A percentile compares a stretch with the other conserved stretches of the same genome.
These are phyloP conservation scores for Xenentodon cancila DNA, from an alignment of 2,797 vertebrate genomes.

Conservation along the genomic window DNA sequence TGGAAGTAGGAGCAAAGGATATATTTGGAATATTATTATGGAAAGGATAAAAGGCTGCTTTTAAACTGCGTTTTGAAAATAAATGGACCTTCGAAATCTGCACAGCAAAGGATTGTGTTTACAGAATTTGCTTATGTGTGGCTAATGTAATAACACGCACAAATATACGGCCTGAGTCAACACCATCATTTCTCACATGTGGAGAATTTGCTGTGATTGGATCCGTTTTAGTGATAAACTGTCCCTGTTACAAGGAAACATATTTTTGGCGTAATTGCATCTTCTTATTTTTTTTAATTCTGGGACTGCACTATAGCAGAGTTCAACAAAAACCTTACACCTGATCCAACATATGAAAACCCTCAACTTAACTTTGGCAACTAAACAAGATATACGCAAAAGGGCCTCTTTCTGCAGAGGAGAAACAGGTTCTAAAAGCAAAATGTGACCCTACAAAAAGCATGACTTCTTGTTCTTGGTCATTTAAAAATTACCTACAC, in stretches of 20 bases:
- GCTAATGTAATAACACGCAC: constrained; percentile 40
- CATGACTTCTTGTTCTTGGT: too few species aligned
- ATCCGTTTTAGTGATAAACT: constrained; percentile 39
- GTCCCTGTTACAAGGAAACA: not conserved
- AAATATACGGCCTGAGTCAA: constrained; percentile 28
- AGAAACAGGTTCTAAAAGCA: too few species aligned
- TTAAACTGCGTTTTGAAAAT: constrained; percentile 13
- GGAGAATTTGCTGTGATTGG: constrained; percentile 40
- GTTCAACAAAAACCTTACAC: constrained; percentile 8
- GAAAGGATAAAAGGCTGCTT: constrained; percentile 6
- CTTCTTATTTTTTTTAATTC: not conserved
- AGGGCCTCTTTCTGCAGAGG: not conserved
- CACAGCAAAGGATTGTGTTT: constrained; percentile 20
- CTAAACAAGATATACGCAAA: not conserved
- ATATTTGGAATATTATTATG: constrained; percentile 2
- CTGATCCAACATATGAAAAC: not conserved
- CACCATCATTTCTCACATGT: constrained; percentile 23
- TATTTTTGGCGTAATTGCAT: not conserved
- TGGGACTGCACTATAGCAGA: not conserved
- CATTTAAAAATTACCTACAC: too few species aligned
- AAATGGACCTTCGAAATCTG: constrained; percentile 22
- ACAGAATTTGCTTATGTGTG: constrained; percentile 19
- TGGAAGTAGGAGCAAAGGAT: not conserved
- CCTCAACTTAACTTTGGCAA: not conserved
- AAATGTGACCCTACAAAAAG: too few species aligned